Evolutionary conservation across 1,140 invertebrate species (phyloP).

Genomic region (Drosophila nikananu): DNA sequence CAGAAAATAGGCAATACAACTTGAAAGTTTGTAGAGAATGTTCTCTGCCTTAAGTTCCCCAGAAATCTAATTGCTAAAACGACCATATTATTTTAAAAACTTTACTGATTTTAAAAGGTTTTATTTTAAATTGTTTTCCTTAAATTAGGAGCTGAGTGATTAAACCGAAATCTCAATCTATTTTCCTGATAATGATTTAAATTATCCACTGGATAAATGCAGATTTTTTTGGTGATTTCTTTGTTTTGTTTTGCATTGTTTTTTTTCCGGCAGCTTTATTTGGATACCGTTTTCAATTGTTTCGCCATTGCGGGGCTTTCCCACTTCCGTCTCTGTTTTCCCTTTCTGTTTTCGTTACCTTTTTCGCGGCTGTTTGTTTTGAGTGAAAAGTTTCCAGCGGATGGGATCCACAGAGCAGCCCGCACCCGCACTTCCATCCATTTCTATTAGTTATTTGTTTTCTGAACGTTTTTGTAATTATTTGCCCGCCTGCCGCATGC

Average conservation of each 20-base stretch:
- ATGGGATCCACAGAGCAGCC: conserved; percentile 1
- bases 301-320: conserved; percentile 45
- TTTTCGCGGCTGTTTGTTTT: conserved; percentile 43
- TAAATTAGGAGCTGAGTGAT: not conserved
- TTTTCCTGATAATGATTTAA: conserved; percentile 3
- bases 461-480: conserved; percentile 82
- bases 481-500: conserved; percentile 80
- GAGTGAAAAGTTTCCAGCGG: conserved; percentile 31
- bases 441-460: conserved; percentile 83
- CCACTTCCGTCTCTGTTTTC: conserved; percentile 35
- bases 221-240: conserved; percentile 1
- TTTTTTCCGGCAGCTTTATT: conserved; percentile 39
- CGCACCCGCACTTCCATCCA: conserved; percentile 44
- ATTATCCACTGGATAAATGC: conserved; percentile 3
- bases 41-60: not conserved
- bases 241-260: conserved; percentile 16
- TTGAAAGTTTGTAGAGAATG: too few species aligned
- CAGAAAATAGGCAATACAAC: not conserved
- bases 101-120: not conserved
- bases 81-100: not conserved
- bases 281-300: conserved; percentile 60
- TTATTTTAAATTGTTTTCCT: too few species aligned
- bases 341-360: conserved; percentile 57
- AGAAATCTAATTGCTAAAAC: not conserved
- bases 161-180: not conserved